Percentiles rank a stretch among this genome's conserved stretches.
Conservation (phyloP, 2,113 vertebrate genomes). For the Strix uralensis region DNA sequence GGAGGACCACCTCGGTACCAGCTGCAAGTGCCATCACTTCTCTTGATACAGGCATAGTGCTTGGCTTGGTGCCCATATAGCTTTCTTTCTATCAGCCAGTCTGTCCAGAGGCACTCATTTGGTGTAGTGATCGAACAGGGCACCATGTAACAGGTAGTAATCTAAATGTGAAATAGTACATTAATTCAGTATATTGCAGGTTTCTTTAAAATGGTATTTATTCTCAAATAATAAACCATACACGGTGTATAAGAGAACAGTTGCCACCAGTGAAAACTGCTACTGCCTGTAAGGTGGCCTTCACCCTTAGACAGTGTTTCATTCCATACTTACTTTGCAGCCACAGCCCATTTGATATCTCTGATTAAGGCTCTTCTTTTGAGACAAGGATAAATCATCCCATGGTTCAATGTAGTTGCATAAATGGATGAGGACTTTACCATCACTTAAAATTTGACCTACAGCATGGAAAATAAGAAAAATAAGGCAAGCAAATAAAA, state of each 20-base stretch:
- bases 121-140: conserved; percentile 78
- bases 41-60: conserved; percentile 86
- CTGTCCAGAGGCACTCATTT: conserved; percentile 90
- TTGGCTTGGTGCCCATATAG: conserved; percentile 84
- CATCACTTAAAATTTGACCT: conserved; percentile 86
- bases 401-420: conserved; percentile 90
- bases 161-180: conserved; percentile 69
- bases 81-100: conserved; percentile 85
- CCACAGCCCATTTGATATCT: conserved; percentile 90
- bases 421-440: conserved; percentile 85
- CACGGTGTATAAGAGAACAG: not conserved
- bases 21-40: conserved; percentile 83
- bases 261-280: not conserved
- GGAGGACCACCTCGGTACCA: conserved; percentile 84
- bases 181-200: not conserved
- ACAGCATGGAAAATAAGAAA: not conserved
- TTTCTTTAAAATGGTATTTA: not conserved
- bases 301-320: not conserved
- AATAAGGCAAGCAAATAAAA: not conserved
- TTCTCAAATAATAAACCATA: not conserved
- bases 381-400: conserved; percentile 87
- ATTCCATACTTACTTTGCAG: conserved; percentile 84
- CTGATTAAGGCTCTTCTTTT: conserved; percentile 90
- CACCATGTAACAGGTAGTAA: conserved; percentile 84
- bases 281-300: not conserved